phyloP scores from a whole-genome alignment of 2,888 invertebrate species.

The Chelonus formosanus region DNA sequence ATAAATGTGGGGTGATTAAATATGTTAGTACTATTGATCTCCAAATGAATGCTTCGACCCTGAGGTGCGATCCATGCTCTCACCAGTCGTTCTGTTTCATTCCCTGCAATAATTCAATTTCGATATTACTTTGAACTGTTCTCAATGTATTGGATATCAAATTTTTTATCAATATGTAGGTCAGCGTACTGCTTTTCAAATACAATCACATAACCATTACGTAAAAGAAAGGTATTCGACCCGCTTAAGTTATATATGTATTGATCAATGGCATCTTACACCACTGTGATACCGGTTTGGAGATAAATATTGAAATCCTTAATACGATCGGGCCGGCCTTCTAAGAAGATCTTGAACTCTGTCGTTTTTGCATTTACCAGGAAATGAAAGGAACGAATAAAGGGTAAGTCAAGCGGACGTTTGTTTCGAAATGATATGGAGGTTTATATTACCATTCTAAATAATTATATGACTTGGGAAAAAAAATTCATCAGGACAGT shows the following conservation, averaged over 20 bases:
- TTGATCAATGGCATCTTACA: conserved; percentile 1
- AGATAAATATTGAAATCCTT: too few species aligned
- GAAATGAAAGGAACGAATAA: too few species aligned
- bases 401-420: too few species aligned
- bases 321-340: too few species aligned
- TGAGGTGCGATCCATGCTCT: conserved; percentile 71
- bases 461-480: too few species aligned
- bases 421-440: too few species aligned
- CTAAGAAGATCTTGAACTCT: not conserved
- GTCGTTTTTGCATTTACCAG: too few species aligned
- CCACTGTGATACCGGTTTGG: conserved; percentile 12
- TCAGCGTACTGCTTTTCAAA: not conserved
- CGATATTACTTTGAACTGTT: too few species aligned
- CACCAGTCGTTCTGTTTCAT: conserved; percentile 68
- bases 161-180: not conserved
- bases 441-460: too few species aligned
- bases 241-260: not conserved
- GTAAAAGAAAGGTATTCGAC: conserved; percentile 13
- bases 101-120: conserved; percentile 64
- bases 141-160: too few species aligned
- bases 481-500: too few species aligned
- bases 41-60: conserved; percentile 69
- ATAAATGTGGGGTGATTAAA: conserved; percentile 56
- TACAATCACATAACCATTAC: conserved; percentile 5
- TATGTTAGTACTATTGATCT: conserved; percentile 68